phyloP scores from a whole-genome alignment of 2,797 vertebrate species.

The Thalassophryne amazonica region DNA sequence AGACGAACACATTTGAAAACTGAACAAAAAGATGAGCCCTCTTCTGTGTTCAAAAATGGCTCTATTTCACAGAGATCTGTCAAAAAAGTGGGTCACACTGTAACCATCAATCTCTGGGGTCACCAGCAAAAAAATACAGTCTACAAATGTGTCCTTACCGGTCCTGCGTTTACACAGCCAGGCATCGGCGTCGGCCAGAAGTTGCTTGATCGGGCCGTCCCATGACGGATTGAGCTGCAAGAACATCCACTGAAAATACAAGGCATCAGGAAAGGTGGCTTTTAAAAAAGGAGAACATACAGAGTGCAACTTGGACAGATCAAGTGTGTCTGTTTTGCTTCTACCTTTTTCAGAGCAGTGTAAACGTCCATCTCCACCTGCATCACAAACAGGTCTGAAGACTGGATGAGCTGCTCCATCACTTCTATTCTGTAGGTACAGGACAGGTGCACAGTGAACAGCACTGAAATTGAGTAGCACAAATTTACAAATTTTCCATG shows the following conservation, averaged over 20 bases:
- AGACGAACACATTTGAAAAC: conserved; percentile 89
- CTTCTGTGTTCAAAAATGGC: conserved; percentile 87
- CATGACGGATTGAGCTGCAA: conserved; percentile 92
- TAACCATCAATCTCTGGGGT: background rate
- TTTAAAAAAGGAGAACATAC: background rate
- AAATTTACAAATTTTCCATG: too few species aligned
- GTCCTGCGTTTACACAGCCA: conserved; percentile 92
- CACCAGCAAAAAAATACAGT: background rate
- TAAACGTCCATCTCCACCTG: conserved; percentile 99
- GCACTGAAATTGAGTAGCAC: background rate
- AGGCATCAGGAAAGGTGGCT: background rate
- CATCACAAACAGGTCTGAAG: conserved; percentile 96
- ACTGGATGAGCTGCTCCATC: conserved; percentile 92
- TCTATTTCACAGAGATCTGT: conserved; percentile 76
- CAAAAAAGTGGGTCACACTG: background rate
- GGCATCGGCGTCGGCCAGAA: conserved; percentile 88
- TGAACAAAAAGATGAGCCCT: conserved; percentile 78
- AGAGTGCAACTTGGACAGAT: background rate
- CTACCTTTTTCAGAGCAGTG: conserved; percentile 96
- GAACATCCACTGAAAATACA: conserved; percentile 91
- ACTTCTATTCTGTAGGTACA: conserved; percentile 80
- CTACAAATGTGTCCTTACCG: conserved; percentile 66
- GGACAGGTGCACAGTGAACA: background rate
- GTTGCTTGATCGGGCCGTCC: conserved; percentile 93
- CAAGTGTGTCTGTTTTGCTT: background rate